Evolutionary conservation across 2,113 vertebrate species (phyloP), one percentile per base, ranked within the genome.

Genomic region (Ranitomeya imitator): DNA sequence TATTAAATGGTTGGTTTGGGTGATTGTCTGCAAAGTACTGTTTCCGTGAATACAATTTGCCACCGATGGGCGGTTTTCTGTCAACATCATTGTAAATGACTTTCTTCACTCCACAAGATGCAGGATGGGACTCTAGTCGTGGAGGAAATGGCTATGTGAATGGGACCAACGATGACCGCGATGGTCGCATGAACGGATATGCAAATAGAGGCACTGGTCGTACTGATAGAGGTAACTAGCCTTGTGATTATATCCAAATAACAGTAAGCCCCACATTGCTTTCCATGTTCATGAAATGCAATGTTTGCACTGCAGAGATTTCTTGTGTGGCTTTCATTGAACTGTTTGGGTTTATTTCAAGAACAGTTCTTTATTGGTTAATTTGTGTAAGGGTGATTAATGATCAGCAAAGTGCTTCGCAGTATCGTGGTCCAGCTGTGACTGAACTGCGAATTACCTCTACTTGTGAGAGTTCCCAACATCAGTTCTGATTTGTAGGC

Each of bases 91-190:
- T 74, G n/a, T 79, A 12, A 23, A 5, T 31, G 0, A 9, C 60
- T 16, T 60, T 37, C 2, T 18, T 0, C 71, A 3, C 90, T 2
- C 92, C 26, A 61, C 31, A 94, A 97, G 94, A 95, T 88, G 93
- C 93, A 77, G 95, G 92, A 80, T 96, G 95, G 95, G 94, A 94
- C 16, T 89, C 90, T 6, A 90, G 85, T 84, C 94, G 83, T 69
- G 90, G 94, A 86, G 93, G 92, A 93, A 96, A 96, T 91, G 95
- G 95, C 91, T 96, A 94, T 93, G 93, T 95, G 90, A 96, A 97
- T 91, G 96, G 96, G 81, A 96, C 93, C 92, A 93, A 96, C 5
- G 95, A 93, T 89, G 93, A 91, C 77, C 90, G 93, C 57, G 91
- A 96, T 90, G 94, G 92, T 92, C 95, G 94, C 87, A 89, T 95